These are phyloP conservation scores for Coregonus suidteri DNA, from an alignment of 2,797 vertebrate species.

Conservation along the genomic window DNA sequence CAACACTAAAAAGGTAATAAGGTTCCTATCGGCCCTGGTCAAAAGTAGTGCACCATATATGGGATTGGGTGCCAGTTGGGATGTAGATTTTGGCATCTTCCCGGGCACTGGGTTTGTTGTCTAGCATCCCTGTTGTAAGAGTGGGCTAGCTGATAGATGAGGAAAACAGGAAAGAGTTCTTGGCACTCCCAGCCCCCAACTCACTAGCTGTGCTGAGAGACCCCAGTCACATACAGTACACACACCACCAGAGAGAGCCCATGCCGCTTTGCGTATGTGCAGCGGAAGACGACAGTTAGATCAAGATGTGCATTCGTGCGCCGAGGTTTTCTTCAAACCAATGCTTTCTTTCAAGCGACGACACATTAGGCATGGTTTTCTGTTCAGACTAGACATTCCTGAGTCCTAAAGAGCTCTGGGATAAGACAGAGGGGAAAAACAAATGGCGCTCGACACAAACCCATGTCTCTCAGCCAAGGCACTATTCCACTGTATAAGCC, in stretches of 20 bases:
- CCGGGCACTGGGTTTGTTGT: constrained; percentile 28
- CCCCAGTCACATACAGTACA: neutral
- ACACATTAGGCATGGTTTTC: constrained; percentile 55
- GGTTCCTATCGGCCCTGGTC: neutral
- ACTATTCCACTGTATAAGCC: constrained; percentile 57
- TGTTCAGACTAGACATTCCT: constrained; percentile 59
- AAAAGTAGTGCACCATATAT: neutral
- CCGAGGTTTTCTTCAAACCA: neutral
- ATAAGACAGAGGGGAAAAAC: constrained; percentile 70
- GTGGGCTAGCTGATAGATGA: constrained; percentile 58
- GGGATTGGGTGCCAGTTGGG: neutral
- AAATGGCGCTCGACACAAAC: constrained; percentile 64
- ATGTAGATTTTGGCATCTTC: constrained; percentile 6
- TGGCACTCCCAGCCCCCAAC: constrained; percentile 18
- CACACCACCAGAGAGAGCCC: neutral
- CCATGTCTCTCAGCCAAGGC: constrained; percentile 50
- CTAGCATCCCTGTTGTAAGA: constrained; percentile 47
- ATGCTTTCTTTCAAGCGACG: constrained; percentile 11
- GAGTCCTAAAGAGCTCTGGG: constrained; percentile 59
- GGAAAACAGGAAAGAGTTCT: constrained; percentile 61
- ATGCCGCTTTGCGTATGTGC: neutral
- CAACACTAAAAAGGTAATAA: neutral
- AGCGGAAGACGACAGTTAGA: neutral
- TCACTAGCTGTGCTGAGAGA: constrained; percentile 28
- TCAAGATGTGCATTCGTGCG: constrained; percentile 10